Evolutionary conservation across 1,140 invertebrate genomes (phyloP).

Genomic region (Archegozetes longisetosus): DNA sequence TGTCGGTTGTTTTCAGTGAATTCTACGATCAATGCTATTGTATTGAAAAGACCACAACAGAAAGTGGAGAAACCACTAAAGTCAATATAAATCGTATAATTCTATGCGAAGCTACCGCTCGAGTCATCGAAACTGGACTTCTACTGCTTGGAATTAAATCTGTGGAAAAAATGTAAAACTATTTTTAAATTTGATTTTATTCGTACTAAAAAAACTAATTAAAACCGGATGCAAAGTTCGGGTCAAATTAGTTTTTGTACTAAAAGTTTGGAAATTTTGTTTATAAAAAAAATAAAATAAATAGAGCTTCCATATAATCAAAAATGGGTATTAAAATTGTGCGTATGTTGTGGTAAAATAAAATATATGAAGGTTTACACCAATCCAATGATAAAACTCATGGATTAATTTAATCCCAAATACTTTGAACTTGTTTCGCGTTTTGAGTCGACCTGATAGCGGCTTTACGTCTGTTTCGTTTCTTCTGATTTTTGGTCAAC

Average conservation of each 20-base stretch:
- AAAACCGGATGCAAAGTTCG: too few relatives aligned
- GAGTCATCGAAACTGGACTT: conserved; percentile 70
- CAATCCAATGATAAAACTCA: too few relatives aligned
- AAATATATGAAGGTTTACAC: too few relatives aligned
- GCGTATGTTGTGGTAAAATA: too few relatives aligned
- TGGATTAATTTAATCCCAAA: background rate
- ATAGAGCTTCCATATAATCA: too few relatives aligned
- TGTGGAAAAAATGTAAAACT: conserved; percentile 73
- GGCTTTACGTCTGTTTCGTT: background rate
- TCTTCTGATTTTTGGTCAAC: background rate
- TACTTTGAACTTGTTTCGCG: background rate
- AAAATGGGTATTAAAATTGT: too few relatives aligned
- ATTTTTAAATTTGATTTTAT: too few relatives aligned
- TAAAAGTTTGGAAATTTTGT: too few relatives aligned
- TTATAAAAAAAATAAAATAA: too few relatives aligned
- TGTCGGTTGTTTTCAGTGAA: conserved; percentile 74
- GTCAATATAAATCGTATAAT: conserved; percentile 73
- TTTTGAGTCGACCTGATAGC: too few relatives aligned
- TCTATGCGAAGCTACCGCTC: conserved; percentile 79
- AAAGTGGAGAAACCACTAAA: conserved; percentile 51
- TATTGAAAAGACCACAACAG: conserved; percentile 51
- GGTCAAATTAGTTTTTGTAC: too few relatives aligned
- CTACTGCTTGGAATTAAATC: conserved; percentile 79
- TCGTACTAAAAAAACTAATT: too few relatives aligned
- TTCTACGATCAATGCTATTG: conserved; percentile 98